phyloP scores from a whole-genome alignment of 1,140 invertebrate species.

The Stenopsyche tienmushanensis region DNA sequence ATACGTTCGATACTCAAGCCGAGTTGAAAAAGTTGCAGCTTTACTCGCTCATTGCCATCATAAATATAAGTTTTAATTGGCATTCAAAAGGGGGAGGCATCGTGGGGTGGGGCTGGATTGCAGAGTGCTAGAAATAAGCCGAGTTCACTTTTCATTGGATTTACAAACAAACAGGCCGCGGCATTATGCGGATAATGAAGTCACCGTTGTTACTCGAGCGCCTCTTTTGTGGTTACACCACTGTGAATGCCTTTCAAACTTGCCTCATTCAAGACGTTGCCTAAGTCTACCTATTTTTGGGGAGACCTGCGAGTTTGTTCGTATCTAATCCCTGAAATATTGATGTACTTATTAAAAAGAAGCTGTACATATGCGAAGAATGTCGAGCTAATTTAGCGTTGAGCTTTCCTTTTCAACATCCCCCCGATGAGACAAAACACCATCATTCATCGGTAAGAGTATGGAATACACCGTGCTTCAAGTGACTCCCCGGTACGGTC shows the following conservation, averaged over 20 bases:
- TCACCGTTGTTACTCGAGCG: slow-evolving; percentile 17
- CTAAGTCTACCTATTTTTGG: no score
- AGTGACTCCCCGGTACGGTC: no score
- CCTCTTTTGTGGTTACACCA: slow-evolving; percentile 13
- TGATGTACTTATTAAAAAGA: no score
- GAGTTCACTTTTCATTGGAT: slow-evolving; percentile 36
- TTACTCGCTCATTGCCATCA: neutral
- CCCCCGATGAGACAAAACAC: no score
- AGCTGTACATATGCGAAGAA: no score
- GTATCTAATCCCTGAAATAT: no score
- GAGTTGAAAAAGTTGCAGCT: slow-evolving; percentile 4
- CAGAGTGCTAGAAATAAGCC: slow-evolving; percentile 14
- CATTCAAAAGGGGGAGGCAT: slow-evolving; percentile 14
- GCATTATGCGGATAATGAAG: slow-evolving; percentile 37
- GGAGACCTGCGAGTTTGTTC: no score
- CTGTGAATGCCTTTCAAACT: slow-evolving; percentile 18
- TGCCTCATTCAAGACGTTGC: slow-evolving; percentile 21
- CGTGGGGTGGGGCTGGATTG: no score
- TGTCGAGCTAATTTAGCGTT: no score
- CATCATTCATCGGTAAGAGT: no score
- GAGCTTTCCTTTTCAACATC: no score
- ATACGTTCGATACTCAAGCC: slow-evolving; percentile 1
- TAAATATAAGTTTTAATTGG: slow-evolving; percentile 40
- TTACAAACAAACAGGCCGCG: slow-evolving; percentile 32
- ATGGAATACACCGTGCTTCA: no score